Percentiles rank a stretch among this genome's conserved stretches.
Evolutionary conservation across 1,140 invertebrate genomes (phyloP).

Genomic region (Drosophila elegans): DNA sequence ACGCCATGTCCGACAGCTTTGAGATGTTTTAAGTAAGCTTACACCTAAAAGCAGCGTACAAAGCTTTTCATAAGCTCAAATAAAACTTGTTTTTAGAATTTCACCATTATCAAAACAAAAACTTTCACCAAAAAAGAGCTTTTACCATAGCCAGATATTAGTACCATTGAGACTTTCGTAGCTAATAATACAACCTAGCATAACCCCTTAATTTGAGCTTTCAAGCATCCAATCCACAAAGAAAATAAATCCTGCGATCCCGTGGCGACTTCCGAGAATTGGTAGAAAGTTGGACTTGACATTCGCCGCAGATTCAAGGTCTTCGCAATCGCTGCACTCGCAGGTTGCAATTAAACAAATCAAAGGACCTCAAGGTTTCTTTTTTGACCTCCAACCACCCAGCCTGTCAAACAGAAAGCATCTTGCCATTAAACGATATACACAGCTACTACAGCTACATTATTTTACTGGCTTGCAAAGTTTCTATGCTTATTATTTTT

Average conservation of each 20-base stretch:
- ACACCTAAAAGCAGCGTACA: background rate
- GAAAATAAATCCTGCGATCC: background rate
- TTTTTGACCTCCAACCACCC: conserved; percentile 1
- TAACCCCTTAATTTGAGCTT: background rate
- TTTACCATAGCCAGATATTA: conserved; percentile 8
- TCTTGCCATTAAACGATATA: background rate
- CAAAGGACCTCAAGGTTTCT: background rate
- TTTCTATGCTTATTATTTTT: too few species aligned
- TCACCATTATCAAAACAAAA: background rate
- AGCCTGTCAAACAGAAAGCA: conserved; percentile 11
- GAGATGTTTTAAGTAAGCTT: background rate
- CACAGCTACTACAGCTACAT: background rate
- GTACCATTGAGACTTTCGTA: background rate
- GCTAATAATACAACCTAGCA: background rate
- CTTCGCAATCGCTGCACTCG: conserved; percentile 2
- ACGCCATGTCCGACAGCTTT: conserved; percentile 12
- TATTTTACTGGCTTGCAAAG: too few species aligned
- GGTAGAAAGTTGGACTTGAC: background rate
- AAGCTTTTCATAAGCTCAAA: background rate
- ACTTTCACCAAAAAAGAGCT: conserved; percentile 10
- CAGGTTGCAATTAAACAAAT: conserved; percentile 7
- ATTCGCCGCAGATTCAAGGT: background rate
- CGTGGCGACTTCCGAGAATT: background rate
- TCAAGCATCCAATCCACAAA: background rate
- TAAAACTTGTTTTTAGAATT: background rate